Evolutionary conservation across 2,888 invertebrate genomes (phyloP).

Genomic region (Tachina fera): DNA sequence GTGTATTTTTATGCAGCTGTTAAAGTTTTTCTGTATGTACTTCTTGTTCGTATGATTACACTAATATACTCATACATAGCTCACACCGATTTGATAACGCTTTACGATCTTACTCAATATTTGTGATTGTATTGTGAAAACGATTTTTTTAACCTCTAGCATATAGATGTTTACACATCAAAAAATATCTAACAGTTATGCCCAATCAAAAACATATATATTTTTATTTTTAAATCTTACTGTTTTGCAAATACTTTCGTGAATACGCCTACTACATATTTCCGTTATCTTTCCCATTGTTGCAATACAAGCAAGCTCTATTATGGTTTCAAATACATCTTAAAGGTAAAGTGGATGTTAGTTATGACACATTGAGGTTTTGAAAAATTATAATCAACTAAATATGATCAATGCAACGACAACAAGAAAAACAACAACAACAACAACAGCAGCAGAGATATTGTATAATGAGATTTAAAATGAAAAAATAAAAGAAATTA

Average conservation of each 20-base stretch:
- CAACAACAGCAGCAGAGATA: background rate
- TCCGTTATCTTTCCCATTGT: constrained; percentile 11
- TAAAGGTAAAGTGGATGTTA: constrained; percentile 34
- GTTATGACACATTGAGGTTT: constrained; percentile 59
- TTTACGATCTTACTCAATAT: too few relatives aligned
- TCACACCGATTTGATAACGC: too few relatives aligned
- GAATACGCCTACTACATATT: constrained; percentile 22
- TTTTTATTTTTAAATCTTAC: background rate
- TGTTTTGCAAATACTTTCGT: background rate
- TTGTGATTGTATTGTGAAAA: too few relatives aligned
- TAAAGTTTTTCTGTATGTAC: too few relatives aligned
- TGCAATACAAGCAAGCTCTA: background rate
- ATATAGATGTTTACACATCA: too few relatives aligned
- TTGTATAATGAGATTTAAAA: constrained; percentile 42
- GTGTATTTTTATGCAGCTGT: too few relatives aligned
- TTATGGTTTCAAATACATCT: constrained; percentile 35
- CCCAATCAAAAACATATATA: background rate
- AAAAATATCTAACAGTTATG: background rate
- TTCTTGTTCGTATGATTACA: too few relatives aligned
- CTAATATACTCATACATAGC: too few relatives aligned
- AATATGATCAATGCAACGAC: constrained; percentile 16
- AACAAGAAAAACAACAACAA: background rate
- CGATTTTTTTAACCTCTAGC: too few relatives aligned
- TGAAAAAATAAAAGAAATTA: constrained; percentile 11
- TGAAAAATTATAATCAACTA: constrained; percentile 48